These are phyloP conservation scores for Carterocephalus palaemon DNA, from an alignment of 2,888 invertebrate genomes.

Conservation along the genomic window DNA sequence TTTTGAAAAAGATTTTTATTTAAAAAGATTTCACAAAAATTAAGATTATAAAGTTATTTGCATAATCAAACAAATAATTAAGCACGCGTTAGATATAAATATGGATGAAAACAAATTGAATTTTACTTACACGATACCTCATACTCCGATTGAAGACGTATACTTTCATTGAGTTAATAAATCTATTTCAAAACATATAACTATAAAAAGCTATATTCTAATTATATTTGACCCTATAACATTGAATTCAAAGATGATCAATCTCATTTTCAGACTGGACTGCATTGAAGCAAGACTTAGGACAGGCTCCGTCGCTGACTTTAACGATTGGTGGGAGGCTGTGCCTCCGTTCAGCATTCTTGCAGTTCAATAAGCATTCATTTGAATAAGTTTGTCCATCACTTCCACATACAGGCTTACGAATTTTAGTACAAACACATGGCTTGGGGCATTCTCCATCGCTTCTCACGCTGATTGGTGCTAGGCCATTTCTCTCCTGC, in stretches of 20 bases:
- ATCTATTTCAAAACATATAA: too few relatives aligned
- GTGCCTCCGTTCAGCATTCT: slow-evolving; percentile 24
- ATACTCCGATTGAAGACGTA: too few relatives aligned
- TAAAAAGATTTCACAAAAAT: too few relatives aligned
- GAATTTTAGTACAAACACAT: neutral
- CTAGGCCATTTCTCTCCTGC: slow-evolving; percentile 15
- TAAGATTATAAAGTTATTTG: too few relatives aligned
- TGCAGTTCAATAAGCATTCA: slow-evolving; percentile 29
- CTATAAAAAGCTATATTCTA: too few relatives aligned
- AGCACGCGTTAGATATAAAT: too few relatives aligned
- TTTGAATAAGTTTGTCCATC: slow-evolving; percentile 29
- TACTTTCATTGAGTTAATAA: too few relatives aligned
- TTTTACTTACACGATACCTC: too few relatives aligned
- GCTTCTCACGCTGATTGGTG: slow-evolving; percentile 14
- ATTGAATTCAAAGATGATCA: slow-evolving; percentile 1
- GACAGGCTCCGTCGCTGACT: slow-evolving; percentile 22
- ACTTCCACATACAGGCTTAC: slow-evolving; percentile 34
- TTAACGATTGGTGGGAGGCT: slow-evolving; percentile 10
- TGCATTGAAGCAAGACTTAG: slow-evolving; percentile 14
- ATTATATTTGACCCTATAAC: too few relatives aligned
- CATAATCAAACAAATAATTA: too few relatives aligned
- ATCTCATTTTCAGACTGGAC: slow-evolving; percentile 28
- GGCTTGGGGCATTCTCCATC: slow-evolving; percentile 4
- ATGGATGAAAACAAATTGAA: too few relatives aligned
- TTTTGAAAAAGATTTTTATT: too few relatives aligned